Conservation (phyloP, 37 sponge, comb jelly and placozoan genomes). For the Beroe forskalii region DNA sequence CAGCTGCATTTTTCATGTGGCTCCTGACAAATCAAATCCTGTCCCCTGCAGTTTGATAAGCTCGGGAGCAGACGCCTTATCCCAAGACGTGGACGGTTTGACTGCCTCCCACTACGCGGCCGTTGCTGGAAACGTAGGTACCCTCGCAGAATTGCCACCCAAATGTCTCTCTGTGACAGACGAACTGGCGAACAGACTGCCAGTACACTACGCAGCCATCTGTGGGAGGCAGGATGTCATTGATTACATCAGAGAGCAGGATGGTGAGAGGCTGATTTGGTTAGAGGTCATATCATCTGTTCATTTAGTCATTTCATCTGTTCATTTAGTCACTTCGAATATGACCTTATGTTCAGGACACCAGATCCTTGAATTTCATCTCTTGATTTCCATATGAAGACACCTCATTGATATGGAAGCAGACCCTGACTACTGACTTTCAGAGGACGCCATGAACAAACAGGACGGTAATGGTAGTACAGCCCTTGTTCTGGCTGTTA, state of each 20-base stretch:
- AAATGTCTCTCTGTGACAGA: not conserved
- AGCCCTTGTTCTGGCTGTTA: not conserved
- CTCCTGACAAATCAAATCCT: too few species aligned
- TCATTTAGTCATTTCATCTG: too few species aligned
- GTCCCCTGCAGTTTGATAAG: not conserved
- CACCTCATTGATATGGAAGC: too few species aligned
- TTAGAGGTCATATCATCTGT: too few species aligned
- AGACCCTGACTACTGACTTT: too few species aligned
- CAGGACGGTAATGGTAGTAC: not conserved
- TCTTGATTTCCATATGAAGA: too few species aligned
- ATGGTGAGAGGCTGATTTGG: too few species aligned
- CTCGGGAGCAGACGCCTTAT: not conserved
- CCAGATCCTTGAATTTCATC: too few species aligned
- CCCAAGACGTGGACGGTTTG: not conserved
- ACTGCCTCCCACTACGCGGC: not conserved
- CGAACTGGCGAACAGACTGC: not conserved
- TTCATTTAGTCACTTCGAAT: too few species aligned
- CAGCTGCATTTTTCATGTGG: too few species aligned
- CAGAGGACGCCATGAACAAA: not conserved
- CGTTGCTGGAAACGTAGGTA: not conserved
- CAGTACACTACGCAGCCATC: slow-evolving; percentile 9
- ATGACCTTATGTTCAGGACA: too few species aligned
- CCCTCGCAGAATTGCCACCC: not conserved
- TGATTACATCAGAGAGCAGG: too few species aligned
- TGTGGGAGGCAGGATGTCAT: slow-evolving; percentile 1